Evolutionary conservation across 1,140 invertebrate genomes (phyloP).

Genomic region (Scaptomyza graminum): DNA sequence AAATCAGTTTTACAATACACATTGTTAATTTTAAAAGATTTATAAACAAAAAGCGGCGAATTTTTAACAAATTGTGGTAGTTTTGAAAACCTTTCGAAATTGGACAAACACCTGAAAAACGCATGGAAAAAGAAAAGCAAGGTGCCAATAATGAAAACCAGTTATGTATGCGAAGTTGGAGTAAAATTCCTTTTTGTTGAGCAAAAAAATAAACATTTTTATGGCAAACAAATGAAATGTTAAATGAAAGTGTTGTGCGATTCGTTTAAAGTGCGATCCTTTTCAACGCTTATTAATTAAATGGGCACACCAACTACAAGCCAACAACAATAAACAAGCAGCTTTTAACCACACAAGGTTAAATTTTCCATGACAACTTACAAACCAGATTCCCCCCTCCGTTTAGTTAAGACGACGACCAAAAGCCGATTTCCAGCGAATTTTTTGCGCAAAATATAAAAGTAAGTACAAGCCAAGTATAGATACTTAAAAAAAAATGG

Average conservation of each 20-base stretch:
- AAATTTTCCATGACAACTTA: constrained; percentile 36
- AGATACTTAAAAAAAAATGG: constrained; percentile 48
- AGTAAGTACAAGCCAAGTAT: constrained; percentile 65
- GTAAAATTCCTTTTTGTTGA: constrained; percentile 63
- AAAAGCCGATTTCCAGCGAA: constrained; percentile 57
- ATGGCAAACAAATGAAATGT: constrained; percentile 49
- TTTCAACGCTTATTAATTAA: constrained; percentile 53
- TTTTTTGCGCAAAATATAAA: constrained; percentile 52
- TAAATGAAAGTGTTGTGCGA: constrained; percentile 71
- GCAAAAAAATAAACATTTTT: constrained; percentile 49
- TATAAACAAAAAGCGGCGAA: constrained; percentile 25
- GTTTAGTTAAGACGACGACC: constrained; percentile 17
- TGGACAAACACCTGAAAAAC: constrained; percentile 9
- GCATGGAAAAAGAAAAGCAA: constrained; percentile 22
- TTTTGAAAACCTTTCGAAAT: constrained; percentile 1
- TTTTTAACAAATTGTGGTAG: constrained; percentile 4
- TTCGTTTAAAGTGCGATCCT: constrained; percentile 19
- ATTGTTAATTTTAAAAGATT: constrained; percentile 21
- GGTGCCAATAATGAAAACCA: constrained; percentile 56
- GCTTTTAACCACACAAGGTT: constrained; percentile 41
- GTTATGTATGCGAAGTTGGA: constrained; percentile 60
- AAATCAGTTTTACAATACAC: constrained; percentile 17
- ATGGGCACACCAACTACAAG: constrained; percentile 39
- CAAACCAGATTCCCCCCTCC: constrained; percentile 12
- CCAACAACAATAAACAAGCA: constrained; percentile 29